These are phyloP conservation scores for Philonicus albiceps DNA, from an alignment of 2,888 invertebrate genomes.

Conservation along the genomic window DNA sequence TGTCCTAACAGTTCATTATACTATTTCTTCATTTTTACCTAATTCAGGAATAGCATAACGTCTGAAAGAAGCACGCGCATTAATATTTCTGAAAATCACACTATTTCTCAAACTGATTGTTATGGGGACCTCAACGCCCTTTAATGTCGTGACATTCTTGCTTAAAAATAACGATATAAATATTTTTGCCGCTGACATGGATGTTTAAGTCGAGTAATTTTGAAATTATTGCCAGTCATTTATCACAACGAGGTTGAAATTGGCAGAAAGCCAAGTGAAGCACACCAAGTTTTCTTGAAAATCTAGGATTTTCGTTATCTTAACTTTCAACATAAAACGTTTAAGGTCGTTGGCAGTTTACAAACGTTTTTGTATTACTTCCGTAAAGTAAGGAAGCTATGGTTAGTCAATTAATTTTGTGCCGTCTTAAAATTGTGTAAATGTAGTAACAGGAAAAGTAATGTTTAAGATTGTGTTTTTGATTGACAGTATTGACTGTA, in stretches of 20 bases:
- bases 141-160: neutral
- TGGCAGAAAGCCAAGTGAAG: neutral
- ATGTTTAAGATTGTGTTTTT: neutral
- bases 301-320: neutral
- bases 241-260: neutral
- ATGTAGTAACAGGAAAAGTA: neutral
- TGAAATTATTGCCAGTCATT: neutral
- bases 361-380: neutral
- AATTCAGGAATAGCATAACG: neutral
- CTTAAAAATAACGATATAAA: neutral
- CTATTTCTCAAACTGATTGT: neutral
- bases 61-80: neutral
- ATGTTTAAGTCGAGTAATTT: neutral
- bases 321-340: neutral
- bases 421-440: neutral
- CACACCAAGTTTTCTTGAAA: neutral
- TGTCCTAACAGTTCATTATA: too few species aligned
- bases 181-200: neutral
- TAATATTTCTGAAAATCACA: neutral
- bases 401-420: neutral
- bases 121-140: neutral
- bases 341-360: neutral
- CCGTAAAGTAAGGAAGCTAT: neutral
- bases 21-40: too few species aligned
- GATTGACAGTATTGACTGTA: too few species aligned